Evolutionary conservation across 1,140 invertebrate species (phyloP).

Genomic region (Cydia splendana): DNA sequence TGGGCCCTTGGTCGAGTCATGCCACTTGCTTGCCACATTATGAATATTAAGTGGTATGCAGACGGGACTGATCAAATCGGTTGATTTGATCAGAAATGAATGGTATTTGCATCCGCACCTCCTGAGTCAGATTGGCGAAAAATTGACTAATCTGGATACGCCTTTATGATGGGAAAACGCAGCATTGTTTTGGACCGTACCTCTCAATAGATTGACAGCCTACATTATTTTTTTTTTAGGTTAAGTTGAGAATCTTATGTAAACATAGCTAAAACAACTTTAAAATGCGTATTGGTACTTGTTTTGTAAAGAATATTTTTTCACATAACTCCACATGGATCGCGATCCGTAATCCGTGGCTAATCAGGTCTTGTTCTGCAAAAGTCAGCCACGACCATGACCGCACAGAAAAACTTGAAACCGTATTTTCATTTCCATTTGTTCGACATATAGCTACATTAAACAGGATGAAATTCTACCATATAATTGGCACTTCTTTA

Average conservation of each 20-base stretch:
- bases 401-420: conserved; percentile 50
- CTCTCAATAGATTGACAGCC: background rate
- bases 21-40: too few relatives aligned
- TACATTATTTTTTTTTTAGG: background rate
- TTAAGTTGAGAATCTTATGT: conserved; percentile 7
- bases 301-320: conserved; percentile 31
- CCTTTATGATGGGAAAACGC: too few relatives aligned
- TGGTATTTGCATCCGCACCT: too few relatives aligned
- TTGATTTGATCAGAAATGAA: too few relatives aligned
- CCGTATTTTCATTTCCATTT: conserved; percentile 64
- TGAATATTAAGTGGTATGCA: too few relatives aligned
- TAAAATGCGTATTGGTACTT: conserved; percentile 19
- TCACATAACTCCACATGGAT: background rate
- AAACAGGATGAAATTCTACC: conserved; percentile 71
- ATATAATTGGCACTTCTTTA: conserved; percentile 56
- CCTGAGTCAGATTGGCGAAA: too few relatives aligned
- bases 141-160: too few relatives aligned
- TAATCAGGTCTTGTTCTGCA: background rate
- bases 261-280: background rate
- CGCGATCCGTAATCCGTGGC: background rate
- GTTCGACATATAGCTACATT: conserved; percentile 64
- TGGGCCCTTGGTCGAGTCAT: too few relatives aligned
- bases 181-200: too few relatives aligned
- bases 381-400: conserved; percentile 1
- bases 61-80: too few relatives aligned